A percentile compares a stretch with the other conserved stretches of the same genome.
Conservation (phyloP, 2,888 invertebrate species). For the Tribolium freemani region DNA sequence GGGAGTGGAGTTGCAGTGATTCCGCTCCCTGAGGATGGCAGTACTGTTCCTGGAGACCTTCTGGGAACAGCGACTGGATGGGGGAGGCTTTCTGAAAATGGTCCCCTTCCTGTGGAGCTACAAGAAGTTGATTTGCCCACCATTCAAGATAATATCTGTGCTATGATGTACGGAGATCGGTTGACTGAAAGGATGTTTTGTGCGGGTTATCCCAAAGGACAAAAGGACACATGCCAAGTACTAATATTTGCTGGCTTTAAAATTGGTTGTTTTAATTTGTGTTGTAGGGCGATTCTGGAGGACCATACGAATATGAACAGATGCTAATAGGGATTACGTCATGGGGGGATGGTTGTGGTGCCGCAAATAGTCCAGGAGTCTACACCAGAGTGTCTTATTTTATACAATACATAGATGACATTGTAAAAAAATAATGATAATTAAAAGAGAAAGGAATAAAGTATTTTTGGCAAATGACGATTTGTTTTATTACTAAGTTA, state of each 20-base stretch:
- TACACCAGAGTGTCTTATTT: conserved; percentile 44
- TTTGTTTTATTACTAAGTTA: neutral
- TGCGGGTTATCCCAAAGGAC: conserved; percentile 53
- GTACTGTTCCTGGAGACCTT: conserved; percentile 62
- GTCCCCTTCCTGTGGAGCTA: conserved; percentile 34
- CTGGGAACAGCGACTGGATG: conserved; percentile 69
- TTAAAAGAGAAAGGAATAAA: neutral
- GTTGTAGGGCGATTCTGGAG: conserved; percentile 70
- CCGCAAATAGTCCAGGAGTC: conserved; percentile 42
- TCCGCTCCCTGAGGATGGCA: conserved; percentile 62
- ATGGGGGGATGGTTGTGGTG: conserved; percentile 45
- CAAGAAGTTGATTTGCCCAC: conserved; percentile 55
- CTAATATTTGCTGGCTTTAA: neutral
- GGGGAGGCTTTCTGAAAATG: conserved; percentile 67
- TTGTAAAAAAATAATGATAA: neutral
- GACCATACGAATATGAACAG: conserved; percentile 59
- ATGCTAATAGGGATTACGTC: conserved; percentile 45
- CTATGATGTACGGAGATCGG: conserved; percentile 39
- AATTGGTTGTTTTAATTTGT: neutral
- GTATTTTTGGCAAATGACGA: neutral
- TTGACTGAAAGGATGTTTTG: conserved; percentile 53
- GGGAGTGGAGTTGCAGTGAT: conserved; percentile 65
- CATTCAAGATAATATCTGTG: conserved; percentile 50
- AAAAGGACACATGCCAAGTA: conserved; percentile 56
- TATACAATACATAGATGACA: conserved; percentile 16